Percentiles rank a stretch among this genome's conserved stretches.
phyloP scores from a whole-genome alignment of 1,140 invertebrate genomes.

The Camponotus floridanus region DNA sequence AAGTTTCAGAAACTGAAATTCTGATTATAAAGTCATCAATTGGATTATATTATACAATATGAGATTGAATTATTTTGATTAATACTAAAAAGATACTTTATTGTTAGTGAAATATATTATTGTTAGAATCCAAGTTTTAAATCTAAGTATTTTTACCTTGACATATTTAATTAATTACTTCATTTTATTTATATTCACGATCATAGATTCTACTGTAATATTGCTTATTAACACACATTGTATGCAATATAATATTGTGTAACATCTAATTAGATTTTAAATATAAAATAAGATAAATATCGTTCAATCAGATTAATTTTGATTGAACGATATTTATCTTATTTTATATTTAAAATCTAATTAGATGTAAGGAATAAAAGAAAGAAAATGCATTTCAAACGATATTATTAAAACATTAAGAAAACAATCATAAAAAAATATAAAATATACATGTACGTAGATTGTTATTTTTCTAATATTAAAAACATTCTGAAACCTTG shows the following conservation, averaged over 20 bases:
- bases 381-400: neutral
- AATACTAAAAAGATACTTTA: neutral
- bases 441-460: neutral
- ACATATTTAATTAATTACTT: neutral
- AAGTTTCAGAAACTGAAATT: constrained; percentile 23
- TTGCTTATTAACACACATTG: neutral
- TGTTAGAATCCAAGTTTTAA: neutral
- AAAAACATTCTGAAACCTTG: neutral
- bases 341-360: neutral
- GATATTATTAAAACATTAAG: neutral
- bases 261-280: neutral
- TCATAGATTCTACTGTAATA: neutral
- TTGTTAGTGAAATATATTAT: neutral
- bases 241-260: neutral
- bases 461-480: constrained; percentile 8
- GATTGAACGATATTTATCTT: neutral
- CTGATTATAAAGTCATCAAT: constrained; percentile 3
- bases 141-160: neutral
- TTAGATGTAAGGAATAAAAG: neutral
- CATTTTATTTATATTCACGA: neutral
- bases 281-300: neutral
- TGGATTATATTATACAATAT: neutral
- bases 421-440: neutral
- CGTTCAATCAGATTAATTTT: neutral
- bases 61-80: constrained; percentile 9